Percentiles rank a stretch among this genome's conserved stretches.
Conservation (phyloP, 1,140 invertebrate genomes). For the Atta colombica region DNA sequence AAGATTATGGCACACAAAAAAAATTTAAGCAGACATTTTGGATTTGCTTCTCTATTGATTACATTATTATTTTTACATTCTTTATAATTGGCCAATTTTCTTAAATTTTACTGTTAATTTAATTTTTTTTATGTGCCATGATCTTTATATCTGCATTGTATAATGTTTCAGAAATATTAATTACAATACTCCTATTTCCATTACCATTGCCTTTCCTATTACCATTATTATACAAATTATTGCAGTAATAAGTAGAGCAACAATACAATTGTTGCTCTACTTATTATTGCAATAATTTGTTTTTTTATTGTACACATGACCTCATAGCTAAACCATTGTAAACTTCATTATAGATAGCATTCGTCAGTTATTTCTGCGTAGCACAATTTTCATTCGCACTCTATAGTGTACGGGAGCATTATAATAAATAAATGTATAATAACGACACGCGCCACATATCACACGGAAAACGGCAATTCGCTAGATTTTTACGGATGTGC, state of each 20-base stretch:
- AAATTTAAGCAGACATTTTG: no score
- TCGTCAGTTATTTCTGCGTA: background rate
- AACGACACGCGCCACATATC: slow-evolving; percentile 82
- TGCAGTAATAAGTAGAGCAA: no score
- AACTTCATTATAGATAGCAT: slow-evolving; percentile 5
- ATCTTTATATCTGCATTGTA: background rate
- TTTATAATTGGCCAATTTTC: no score
- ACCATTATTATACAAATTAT: background rate
- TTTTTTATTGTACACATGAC: slow-evolving; percentile 16
- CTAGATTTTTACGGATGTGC: slow-evolving; percentile 54
- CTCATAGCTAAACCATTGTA: background rate
- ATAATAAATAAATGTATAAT: slow-evolving; percentile 83
- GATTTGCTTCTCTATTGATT: no score
- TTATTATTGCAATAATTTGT: background rate
- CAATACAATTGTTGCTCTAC: background rate
- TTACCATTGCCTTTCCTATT: background rate
- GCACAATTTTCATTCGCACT: slow-evolving; percentile 29
- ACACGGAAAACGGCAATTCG: slow-evolving; percentile 76
- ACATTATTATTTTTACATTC: no score
- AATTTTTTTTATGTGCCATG: no score
- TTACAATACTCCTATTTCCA: background rate
- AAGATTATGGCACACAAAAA: background rate
- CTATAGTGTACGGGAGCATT: slow-evolving; percentile 26
- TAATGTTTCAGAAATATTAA: background rate
- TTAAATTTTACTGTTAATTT: no score